Percentiles rank a stretch among this genome's conserved stretches.
Evolutionary conservation across 2,888 invertebrate species (phyloP).

Genomic region (Ophion slaviceki): DNA sequence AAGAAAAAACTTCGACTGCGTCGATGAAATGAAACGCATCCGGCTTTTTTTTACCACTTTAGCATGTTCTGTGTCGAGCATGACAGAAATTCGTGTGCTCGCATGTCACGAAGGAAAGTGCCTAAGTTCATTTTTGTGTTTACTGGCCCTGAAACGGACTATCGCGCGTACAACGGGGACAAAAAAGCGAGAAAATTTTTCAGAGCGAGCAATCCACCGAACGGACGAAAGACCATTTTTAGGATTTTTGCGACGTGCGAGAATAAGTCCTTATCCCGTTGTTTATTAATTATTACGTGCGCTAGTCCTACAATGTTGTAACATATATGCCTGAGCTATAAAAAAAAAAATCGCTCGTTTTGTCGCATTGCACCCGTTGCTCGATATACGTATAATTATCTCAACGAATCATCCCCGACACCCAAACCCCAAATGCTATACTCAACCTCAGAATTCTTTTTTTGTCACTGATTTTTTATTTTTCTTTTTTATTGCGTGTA

Average conservation of each 20-base stretch:
- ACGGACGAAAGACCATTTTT: constrained; percentile 16
- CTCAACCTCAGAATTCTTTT: constrained; percentile 4
- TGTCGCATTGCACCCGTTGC: constrained; percentile 34
- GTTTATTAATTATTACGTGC: constrained; percentile 53
- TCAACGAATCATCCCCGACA: constrained; percentile 24
- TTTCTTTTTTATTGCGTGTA: constrained; percentile 44
- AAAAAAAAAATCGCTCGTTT: constrained; percentile 41
- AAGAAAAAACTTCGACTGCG: not conserved
- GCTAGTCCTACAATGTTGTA: constrained; percentile 56
- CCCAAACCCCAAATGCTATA: constrained; percentile 27
- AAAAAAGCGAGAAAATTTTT: constrained; percentile 4
- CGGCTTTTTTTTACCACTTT: constrained; percentile 47
- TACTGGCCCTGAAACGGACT: constrained; percentile 40
- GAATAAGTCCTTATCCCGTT: constrained; percentile 22
- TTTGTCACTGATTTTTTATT: constrained; percentile 48
- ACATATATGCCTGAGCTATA: constrained; percentile 29
- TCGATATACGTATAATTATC: constrained; percentile 31
- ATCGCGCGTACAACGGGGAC: constrained; percentile 49
- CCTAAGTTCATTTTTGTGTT: constrained; percentile 8
- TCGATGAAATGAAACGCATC: constrained; percentile 56
- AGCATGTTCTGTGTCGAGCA: constrained; percentile 64
- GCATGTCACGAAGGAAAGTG: constrained; percentile 59
- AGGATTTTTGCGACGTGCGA: constrained; percentile 28
- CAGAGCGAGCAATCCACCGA: constrained; percentile 3
- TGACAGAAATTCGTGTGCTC: constrained; percentile 54